Conservation (phyloP, 2,888 invertebrate genomes). For the Drosophila nigricruria region DNA sequence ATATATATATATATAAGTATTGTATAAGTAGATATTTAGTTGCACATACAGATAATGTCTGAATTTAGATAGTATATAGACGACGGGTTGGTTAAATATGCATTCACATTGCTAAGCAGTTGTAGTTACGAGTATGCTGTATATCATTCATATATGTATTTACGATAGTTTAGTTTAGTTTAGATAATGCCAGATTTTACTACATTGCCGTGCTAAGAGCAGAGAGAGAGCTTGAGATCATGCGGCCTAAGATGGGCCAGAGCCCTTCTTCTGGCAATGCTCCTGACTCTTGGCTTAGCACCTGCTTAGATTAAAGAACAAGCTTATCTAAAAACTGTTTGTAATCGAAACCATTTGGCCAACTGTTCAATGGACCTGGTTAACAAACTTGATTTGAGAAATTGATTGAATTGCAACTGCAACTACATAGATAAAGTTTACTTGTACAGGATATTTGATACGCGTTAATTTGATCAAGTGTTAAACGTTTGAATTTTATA, state of each 20-base stretch:
- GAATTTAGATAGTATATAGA: conserved; percentile 69
- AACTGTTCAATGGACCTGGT: conserved; percentile 24
- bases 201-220: conserved; percentile 11
- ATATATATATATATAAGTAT: conserved; percentile 23
- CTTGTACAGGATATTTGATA: conserved; percentile 62
- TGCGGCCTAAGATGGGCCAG: background rate
- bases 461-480: conserved; percentile 61
- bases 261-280: conserved; percentile 27
- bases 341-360: conserved; percentile 28
- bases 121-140: conserved; percentile 34
- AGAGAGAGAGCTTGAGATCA: conserved; percentile 45
- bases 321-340: conserved; percentile 23
- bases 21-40: conserved; percentile 54
- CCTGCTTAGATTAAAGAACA: conserved; percentile 8
- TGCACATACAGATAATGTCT: conserved; percentile 64
- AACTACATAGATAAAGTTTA: conserved; percentile 50
- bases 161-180: conserved; percentile 28
- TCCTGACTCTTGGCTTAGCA: conserved; percentile 17
- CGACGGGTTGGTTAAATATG: conserved; percentile 73
- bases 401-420: conserved; percentile 31
- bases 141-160: conserved; percentile 30
- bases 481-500: conserved; percentile 34
- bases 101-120: conserved; percentile 48
- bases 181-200: conserved; percentile 24
- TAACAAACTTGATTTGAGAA: conserved; percentile 27